phyloP scores from a whole-genome alignment of 2,888 invertebrate species.

The Metallyticus violacea region DNA sequence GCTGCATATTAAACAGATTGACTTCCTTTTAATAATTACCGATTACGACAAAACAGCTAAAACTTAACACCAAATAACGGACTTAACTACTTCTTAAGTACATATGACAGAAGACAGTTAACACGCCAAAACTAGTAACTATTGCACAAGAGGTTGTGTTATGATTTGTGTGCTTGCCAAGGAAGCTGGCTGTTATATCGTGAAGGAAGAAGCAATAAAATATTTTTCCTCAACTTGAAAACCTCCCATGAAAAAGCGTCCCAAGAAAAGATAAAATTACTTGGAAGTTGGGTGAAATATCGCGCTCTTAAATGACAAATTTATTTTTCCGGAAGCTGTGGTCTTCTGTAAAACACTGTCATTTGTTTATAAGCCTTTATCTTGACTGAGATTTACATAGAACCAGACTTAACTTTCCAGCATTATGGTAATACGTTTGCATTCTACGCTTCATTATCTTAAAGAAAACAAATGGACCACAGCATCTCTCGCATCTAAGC shows the following conservation, averaged over 20 bases:
- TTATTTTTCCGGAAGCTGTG: neutral
- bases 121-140: too few species aligned
- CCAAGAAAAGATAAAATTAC: neutral
- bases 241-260: neutral
- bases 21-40: too few species aligned
- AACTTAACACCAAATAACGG: too few species aligned
- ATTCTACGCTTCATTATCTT: neutral
- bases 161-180: too few species aligned
- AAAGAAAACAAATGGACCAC: neutral
- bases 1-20: too few species aligned
- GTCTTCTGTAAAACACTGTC: neutral
- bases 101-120: too few species aligned
- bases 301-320: neutral
- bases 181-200: too few species aligned
- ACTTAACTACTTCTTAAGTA: too few species aligned
- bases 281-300: neutral
- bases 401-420: neutral
- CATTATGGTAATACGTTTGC: neutral
- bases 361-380: neutral
- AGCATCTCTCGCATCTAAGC: too few species aligned
- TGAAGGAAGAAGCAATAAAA: neutral
- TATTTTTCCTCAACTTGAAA: neutral
- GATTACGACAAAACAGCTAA: too few species aligned
- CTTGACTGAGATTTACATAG: neutral
- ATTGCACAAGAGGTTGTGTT: too few species aligned